Conservation (phyloP, 2,797 vertebrate species). For the Monodelphis domestica region DNA sequence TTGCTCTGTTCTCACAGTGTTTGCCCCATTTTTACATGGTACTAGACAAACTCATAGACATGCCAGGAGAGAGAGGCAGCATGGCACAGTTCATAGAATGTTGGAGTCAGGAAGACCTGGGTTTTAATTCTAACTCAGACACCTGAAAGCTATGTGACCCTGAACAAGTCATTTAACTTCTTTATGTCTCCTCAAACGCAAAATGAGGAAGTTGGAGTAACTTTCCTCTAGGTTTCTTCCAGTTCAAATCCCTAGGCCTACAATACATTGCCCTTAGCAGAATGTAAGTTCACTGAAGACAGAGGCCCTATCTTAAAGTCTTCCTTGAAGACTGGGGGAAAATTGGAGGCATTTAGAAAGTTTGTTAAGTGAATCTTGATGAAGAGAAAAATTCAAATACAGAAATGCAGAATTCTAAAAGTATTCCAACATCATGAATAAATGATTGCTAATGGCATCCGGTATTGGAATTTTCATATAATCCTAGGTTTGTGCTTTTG, state of each 20-base stretch:
- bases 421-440: neutral
- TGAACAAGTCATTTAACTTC: neutral
- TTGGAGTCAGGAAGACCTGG: neutral
- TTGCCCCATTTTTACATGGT: neutral
- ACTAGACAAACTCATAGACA: neutral
- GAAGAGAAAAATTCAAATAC: neutral
- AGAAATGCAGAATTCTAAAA: neutral
- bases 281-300: neutral
- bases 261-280: neutral
- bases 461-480: neutral
- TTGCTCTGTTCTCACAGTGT: neutral
- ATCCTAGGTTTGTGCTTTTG: neutral
- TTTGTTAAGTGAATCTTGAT: neutral
- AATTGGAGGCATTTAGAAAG: neutral
- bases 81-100: neutral
- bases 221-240: neutral
- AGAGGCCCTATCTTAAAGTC: neutral
- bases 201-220: neutral
- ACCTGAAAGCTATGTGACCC: neutral
- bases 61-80: neutral
- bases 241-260: neutral
- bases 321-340: neutral
- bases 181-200: neutral
- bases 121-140: neutral
- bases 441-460: neutral